Percentiles rank a stretch among this genome's conserved stretches.
Evolutionary conservation across 2,797 vertebrate species (phyloP).

Genomic region (Dendrocincla fuliginosa): DNA sequence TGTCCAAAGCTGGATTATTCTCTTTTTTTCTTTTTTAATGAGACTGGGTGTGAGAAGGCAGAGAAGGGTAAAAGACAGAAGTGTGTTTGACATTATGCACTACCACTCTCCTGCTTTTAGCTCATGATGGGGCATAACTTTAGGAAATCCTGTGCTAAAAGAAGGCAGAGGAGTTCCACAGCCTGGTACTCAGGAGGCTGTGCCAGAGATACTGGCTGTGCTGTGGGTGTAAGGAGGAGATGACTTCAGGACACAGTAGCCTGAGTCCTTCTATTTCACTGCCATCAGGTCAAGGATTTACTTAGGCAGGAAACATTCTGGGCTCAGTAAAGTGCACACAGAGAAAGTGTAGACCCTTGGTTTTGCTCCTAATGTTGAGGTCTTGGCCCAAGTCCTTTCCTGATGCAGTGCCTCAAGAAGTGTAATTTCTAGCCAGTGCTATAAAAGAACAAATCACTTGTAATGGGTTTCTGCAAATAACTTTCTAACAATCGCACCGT

Average conservation of each 20-base stretch:
- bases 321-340: background rate
- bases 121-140: background rate
- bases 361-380: background rate
- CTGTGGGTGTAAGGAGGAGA: background rate
- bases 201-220: rapidly evolving
- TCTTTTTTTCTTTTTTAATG: background rate
- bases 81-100: background rate
- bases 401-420: background rate
- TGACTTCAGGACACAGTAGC: background rate
- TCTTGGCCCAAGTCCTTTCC: background rate
- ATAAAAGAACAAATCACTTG: background rate
- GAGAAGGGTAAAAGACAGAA: background rate
- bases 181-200: rapidly evolving
- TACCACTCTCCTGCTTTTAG: background rate
- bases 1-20: background rate
- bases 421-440: background rate
- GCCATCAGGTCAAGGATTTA: background rate
- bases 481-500: background rate
- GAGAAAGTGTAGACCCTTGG: background rate
- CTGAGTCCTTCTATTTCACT: background rate
- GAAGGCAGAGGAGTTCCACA: background rate
- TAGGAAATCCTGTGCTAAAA: background rate
- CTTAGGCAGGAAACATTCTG: background rate
- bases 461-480: background rate
- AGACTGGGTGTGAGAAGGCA: background rate